Base-by-base conservation (phyloP, 1,140 invertebrate species). In the Drosophila saltans region DNA sequence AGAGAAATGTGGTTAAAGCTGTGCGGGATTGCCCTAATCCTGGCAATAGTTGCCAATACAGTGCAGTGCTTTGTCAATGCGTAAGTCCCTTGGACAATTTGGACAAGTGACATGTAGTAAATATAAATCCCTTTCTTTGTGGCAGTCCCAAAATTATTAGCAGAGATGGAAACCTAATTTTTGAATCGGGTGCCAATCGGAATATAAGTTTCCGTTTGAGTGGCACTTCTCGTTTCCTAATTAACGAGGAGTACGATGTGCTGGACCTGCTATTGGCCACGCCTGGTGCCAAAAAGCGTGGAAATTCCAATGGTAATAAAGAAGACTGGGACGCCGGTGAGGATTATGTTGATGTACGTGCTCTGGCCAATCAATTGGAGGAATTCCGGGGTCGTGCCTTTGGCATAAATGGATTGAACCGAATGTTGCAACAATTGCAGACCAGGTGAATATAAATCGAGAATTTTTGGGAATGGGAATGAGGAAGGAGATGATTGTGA, bases 171-270 rank as follows among this genome's bases (percentile, higher is more conserved):
- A 93, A 96, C 91, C 91, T 96, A n/a, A 93, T 94, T 63, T 93
- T 96, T 26, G 93, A 94, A 69, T 93, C 94, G 45, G 95, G 94
- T 0, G 93, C 93, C 43, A 94, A 95, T 83, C 94, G 93, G 73
- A 96, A 95, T 76, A 95, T 96, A n/a, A 95, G 94, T 40, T 92
- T 96, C 61, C 93, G 92, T 61, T 92, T 94, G 1, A 93, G 93
- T 30, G 95, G 95, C 39, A 92, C 78, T n/a, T 94, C 95, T 45
- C 94, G 92, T 41, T 83, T 96, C 33, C 94, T 94, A 56, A 91
- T 96, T 4, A 95, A 95, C 61, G 94, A 94, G 16, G 93, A 94
- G 7, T 90, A 94, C 7, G 93, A 95, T 93, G 94, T 93, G 90
- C 86, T 78, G 45, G 91, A 80, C 69, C 78, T 78, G 21, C 67